These are phyloP conservation scores for Premnoplex brunnescens DNA, from an alignment of 2,797 vertebrate species.

Conservation along the genomic window DNA sequence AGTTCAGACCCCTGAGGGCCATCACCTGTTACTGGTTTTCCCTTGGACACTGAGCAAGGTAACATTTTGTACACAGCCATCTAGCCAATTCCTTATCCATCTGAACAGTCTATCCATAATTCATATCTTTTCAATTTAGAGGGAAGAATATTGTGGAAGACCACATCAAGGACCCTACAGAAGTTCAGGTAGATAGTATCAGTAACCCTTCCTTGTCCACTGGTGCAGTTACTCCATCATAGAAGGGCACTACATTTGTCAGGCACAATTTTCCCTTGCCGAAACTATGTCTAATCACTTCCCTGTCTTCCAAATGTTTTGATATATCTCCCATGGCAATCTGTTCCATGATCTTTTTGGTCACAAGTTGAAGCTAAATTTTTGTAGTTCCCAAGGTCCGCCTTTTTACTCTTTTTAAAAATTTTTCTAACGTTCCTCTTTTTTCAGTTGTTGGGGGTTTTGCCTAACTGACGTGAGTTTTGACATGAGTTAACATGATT, in stretches of 20 bases:
- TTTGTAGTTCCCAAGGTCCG: not conserved
- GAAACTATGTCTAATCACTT: not conserved
- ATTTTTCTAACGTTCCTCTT: not conserved
- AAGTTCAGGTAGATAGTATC: not conserved
- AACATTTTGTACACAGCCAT: not conserved
- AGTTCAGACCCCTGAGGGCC: not conserved
- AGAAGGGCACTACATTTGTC: not conserved
- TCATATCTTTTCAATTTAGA: not conserved
- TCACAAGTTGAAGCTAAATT: not conserved
- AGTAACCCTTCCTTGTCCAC: not conserved
- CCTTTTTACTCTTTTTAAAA: not conserved
- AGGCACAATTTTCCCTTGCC: not conserved
- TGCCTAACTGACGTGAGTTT: not conserved
- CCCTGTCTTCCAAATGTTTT: not conserved
- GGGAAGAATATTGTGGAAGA: not conserved
- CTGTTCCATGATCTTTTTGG: not conserved
- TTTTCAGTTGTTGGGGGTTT: not conserved
- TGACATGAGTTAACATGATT: not conserved
- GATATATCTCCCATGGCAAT: not conserved
- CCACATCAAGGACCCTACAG: accelerated
- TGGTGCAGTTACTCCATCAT: not conserved
- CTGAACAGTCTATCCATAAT: not conserved
- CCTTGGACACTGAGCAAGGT: not conserved
- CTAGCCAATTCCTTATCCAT: not conserved
- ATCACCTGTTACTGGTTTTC: not conserved